Percentiles rank a stretch among this genome's conserved stretches.
phyloP scores from a whole-genome alignment of 1,140 invertebrate genomes.

The Drosophila teissieri region DNA sequence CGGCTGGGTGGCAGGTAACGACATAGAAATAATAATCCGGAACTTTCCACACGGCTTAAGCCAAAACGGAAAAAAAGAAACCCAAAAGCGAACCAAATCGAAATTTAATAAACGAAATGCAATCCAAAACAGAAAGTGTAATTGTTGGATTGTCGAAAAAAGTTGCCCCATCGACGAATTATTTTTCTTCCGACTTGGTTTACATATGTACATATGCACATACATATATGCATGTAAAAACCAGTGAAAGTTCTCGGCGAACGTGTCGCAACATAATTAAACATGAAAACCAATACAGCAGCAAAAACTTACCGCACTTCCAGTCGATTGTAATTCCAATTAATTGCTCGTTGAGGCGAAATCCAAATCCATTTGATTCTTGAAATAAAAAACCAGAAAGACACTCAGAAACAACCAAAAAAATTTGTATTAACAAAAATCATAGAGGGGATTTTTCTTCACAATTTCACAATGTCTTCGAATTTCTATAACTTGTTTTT shows the following conservation, averaged over 20 bases:
- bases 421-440: conserved; percentile 1
- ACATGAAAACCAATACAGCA: conserved; percentile 5
- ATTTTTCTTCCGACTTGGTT: not conserved
- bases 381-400: conserved; percentile 12
- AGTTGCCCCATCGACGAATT: not conserved
- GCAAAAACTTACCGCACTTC: conserved; percentile 23
- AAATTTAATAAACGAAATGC: conserved; percentile 19
- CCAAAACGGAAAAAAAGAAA: conserved; percentile 24
- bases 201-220: not conserved
- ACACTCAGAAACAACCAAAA: conserved; percentile 10
- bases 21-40: conserved; percentile 20
- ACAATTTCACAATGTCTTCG: conserved; percentile 9
- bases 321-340: conserved; percentile 18
- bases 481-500: not conserved
- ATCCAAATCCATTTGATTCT: conserved; percentile 37
- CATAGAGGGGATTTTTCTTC: not conserved
- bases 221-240: not conserved
- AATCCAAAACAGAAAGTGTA: conserved; percentile 16
- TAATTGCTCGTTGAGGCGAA: conserved; percentile 12
- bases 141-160: conserved; percentile 2
- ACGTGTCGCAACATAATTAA: conserved; percentile 33
- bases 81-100: conserved; percentile 18
- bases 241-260: conserved; percentile 39
- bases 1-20: conserved; percentile 19
- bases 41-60: conserved; percentile 11